Evolutionary conservation across 37 sponge, comb jelly and placozoan genomes (phyloP).

Genomic region (Aphrocallistes beatrix): DNA sequence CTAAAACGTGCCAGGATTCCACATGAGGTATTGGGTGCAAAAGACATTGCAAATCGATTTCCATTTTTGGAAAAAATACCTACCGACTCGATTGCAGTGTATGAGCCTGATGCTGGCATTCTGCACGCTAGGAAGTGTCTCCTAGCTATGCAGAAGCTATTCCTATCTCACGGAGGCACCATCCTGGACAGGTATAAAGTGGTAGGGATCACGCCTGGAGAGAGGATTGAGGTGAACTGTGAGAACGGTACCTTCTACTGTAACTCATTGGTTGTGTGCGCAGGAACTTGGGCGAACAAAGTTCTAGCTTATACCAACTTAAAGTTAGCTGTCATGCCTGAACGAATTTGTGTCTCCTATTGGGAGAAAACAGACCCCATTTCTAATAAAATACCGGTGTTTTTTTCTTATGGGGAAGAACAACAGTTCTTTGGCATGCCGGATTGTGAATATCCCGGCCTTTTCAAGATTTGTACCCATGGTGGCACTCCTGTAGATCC

Average conservation of each 20-base stretch:
- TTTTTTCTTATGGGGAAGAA: slow-evolving; percentile 14
- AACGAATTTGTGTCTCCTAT: background rate
- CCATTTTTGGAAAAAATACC: slow-evolving; percentile 42
- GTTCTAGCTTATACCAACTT: slow-evolving; percentile 34
- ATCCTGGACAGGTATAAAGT: slow-evolving; percentile 45
- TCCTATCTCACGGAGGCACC: slow-evolving; percentile 40
- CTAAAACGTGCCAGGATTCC: background rate
- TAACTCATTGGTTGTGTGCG: slow-evolving; percentile 49
- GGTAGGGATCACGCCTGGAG: slow-evolving; percentile 39
- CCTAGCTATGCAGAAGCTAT: slow-evolving; percentile 46
- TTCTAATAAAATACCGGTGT: slow-evolving; percentile 35
- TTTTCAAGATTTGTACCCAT: slow-evolving; percentile 46
- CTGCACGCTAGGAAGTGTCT: slow-evolving; percentile 39
- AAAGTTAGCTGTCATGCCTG: slow-evolving; percentile 23
- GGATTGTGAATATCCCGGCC: slow-evolving; percentile 63
- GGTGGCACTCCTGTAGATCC: slow-evolving; percentile 4
- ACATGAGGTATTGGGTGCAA: slow-evolving; percentile 25
- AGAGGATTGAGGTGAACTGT: slow-evolving; percentile 30
- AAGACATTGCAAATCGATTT: slow-evolving; percentile 30
- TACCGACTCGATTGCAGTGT: slow-evolving; percentile 31
- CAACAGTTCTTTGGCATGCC: slow-evolving; percentile 44
- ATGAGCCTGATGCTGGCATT: slow-evolving; percentile 49
- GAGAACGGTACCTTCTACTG: slow-evolving; percentile 32
- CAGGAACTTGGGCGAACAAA: slow-evolving; percentile 54
- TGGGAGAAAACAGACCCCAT: background rate